Percentiles rank a stretch among this genome's conserved stretches.
phyloP scores from a whole-genome alignment of 2,888 invertebrate genomes.

The Sarcophaga variegata region DNA sequence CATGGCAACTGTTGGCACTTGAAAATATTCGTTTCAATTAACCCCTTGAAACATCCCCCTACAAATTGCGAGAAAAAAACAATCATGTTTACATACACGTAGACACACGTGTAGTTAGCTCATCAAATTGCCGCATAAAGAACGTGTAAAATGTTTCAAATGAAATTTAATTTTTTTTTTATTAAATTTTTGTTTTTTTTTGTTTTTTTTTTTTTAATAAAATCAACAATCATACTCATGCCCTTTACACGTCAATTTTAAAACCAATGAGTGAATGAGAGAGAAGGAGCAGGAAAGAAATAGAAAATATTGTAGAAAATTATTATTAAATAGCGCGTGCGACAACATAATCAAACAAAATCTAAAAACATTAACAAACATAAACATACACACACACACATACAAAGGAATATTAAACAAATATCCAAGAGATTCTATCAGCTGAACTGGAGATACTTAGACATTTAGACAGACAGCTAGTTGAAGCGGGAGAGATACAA shows the following conservation, averaged over 20 bases:
- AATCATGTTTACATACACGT: not conserved
- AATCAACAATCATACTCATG: constrained; percentile 33
- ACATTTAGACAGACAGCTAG: constrained; percentile 9
- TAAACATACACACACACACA: constrained; percentile 23
- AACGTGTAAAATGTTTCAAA: constrained; percentile 53
- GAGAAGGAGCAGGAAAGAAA: not conserved
- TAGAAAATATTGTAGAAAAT: constrained; percentile 53
- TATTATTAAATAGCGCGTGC: constrained; percentile 79
- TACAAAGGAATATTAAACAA: constrained; percentile 64
- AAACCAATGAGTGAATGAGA: not conserved
- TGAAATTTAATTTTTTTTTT: constrained; percentile 20
- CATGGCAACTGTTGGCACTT: constrained; percentile 78
- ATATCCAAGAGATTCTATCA: constrained; percentile 68
- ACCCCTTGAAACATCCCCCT: constrained; percentile 70
- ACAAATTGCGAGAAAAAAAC: not conserved
- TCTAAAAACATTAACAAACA: constrained; percentile 73
- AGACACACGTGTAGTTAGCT: constrained; percentile 21
- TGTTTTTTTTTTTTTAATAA: constrained; percentile 42
- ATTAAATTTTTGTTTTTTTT: no score
- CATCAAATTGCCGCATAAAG: constrained; percentile 33
- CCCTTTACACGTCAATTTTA: not conserved
- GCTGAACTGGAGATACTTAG: not conserved
- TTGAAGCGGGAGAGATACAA: not conserved
- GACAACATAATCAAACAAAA: constrained; percentile 80
- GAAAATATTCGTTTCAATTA: constrained; percentile 77